Evolutionary conservation across 2,113 vertebrate genomes (phyloP), one percentile per base, ranked within the genome.

Genomic region (Lophius piscatorius): DNA sequence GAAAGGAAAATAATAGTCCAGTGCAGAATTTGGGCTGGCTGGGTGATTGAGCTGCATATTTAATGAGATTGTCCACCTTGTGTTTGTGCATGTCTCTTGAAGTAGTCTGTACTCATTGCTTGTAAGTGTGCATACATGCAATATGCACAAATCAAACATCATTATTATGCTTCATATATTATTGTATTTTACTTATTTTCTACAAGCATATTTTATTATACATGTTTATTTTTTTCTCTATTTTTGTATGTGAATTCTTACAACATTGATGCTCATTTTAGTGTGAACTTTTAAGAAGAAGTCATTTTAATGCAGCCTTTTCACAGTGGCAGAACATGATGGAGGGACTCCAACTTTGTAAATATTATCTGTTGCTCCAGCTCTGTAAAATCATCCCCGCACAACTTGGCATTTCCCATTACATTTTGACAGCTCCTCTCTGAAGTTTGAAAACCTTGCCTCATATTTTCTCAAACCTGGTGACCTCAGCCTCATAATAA

Each of bases 321-420:
- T 46, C 9, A 52, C 33, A 16, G 49, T 60, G 33, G 51, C 48
- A 50, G 33, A 63, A 47, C 17, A 2, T 64, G 68, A 76, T 61
- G 42, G 31, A 82, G 63, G 72, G 63, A 68, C 45, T 51, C 9
- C 2, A 65, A 59, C 60, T 67, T 74, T 59, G 55, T 46, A 78
- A 70, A 72, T 63, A 74, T 65, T 51, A 63, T 63, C 54, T 49
- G 20, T 74, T 69, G 60, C 60, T 67, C 48, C 22, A 36, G 28
- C 35, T 75, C 48, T 63, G 61, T 75, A 66, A 88, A 84, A 76
- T 64, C 72, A 76, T 83, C 52, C 47, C 28, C 55, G 73, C 63
- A 68, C 14, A 66, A 63, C 62, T 60, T 79, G 67, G 57, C 77
- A 83, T 82, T 85, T 86, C 76, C 76, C 64, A 83, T 89, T 86